Conservation (phyloP, 2,888 invertebrate genomes). For the Sialis lutaria region DNA sequence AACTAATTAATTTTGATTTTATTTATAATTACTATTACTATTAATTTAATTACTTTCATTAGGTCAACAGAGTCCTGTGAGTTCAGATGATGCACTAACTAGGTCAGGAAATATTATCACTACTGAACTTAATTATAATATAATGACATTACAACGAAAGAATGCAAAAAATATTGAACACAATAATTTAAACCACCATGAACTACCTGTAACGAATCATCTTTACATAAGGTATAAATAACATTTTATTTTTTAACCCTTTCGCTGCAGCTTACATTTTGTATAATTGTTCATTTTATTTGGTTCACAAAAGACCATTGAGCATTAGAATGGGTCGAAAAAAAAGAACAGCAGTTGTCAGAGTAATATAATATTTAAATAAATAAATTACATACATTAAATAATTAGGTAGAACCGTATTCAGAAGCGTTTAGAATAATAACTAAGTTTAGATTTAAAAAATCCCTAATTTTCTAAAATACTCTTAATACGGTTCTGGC, state of each 20-base stretch:
- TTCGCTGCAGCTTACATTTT: constrained; percentile 6
- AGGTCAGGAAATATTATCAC: constrained; percentile 48
- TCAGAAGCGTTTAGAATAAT: no score
- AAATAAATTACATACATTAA: no score
- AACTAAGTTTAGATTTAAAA: no score
- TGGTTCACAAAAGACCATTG: not conserved
- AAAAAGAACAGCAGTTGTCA: no score
- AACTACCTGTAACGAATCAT: constrained; percentile 43
- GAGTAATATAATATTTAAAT: no score
- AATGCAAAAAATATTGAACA: constrained; percentile 22
- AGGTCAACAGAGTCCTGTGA: constrained; percentile 66
- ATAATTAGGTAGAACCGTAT: no score
- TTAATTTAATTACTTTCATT: constrained; percentile 5
- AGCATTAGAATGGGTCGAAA: not conserved
- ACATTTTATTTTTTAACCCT: constrained; percentile 1
- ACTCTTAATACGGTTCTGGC: no score
- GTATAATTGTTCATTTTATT: no score
- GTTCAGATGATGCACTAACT: constrained; percentile 70
- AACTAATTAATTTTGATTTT: constrained; percentile 1
- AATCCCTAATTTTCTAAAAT: no score
- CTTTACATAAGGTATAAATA: constrained; percentile 38
- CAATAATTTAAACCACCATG: constrained; percentile 26
- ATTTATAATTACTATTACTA: constrained; percentile 2
- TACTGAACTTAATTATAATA: constrained; percentile 16
- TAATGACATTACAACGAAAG: constrained; percentile 23